Percentiles rank a stretch among this genome's conserved stretches.
Evolutionary conservation across 2,888 invertebrate genomes (phyloP).

Genomic region (Macrosiphum euphorbiae): DNA sequence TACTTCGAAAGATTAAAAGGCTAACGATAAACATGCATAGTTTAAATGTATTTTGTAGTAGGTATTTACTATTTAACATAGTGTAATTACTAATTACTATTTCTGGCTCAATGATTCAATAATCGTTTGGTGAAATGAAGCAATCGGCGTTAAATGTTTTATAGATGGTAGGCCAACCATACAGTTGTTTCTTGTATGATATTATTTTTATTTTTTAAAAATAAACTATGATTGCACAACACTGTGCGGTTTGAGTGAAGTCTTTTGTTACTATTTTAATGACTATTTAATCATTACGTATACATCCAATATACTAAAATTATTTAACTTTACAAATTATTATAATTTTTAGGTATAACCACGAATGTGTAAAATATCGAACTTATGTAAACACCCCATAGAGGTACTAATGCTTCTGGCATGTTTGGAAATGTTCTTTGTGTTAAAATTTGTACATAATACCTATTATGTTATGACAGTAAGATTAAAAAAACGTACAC

Average conservation of each 20-base stretch:
- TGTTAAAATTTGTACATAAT: not conserved
- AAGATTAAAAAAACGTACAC: not conserved
- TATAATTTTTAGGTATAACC: not conserved
- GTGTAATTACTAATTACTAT: not conserved
- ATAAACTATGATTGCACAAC: constrained; percentile 25
- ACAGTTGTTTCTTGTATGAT: not conserved
- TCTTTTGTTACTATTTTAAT: constrained; percentile 23
- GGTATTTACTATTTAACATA: not conserved
- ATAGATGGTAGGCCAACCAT: constrained; percentile 50
- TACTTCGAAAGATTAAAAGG: not conserved
- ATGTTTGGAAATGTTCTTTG: not conserved
- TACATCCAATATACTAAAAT: not conserved
- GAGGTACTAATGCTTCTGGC: not conserved
- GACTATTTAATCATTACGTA: constrained; percentile 31
- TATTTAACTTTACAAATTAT: not conserved
- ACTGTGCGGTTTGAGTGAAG: not conserved
- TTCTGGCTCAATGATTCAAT: constrained; percentile 36
- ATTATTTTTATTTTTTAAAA: not conserved
- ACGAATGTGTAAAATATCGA: not conserved
- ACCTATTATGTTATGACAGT: not conserved
- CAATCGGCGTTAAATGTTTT: constrained; percentile 41
- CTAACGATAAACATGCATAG: not conserved
- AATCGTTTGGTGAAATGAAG: constrained; percentile 22
- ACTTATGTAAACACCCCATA: not conserved
- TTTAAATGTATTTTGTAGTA: not conserved